Evolutionary conservation across 2,113 vertebrate species (phyloP).

Genomic region (Dicrurus megarhynchus): DNA sequence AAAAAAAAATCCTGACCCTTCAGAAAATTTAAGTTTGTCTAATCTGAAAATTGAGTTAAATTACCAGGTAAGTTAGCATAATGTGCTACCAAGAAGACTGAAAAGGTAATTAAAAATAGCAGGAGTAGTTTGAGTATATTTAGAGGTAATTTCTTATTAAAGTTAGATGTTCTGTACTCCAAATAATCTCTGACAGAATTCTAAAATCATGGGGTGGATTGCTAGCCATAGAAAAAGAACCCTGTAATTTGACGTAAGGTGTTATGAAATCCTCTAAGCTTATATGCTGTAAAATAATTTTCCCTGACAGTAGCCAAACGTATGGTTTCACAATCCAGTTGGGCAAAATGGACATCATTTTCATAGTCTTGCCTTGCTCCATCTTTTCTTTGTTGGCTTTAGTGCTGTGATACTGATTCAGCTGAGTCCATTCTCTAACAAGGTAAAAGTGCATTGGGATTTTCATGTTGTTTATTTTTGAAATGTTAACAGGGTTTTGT

Average conservation of each 20-base stretch:
- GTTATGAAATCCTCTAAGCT: background rate
- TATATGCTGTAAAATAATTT: background rate
- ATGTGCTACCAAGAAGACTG: background rate
- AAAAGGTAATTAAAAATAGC: background rate
- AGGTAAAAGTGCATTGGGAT: background rate
- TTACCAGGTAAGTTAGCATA: background rate
- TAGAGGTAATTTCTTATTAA: background rate
- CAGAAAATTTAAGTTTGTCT: background rate
- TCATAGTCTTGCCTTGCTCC: background rate
- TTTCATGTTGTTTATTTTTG: background rate
- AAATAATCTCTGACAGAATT: background rate
- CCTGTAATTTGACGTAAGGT: background rate
- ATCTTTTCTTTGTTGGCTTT: background rate
- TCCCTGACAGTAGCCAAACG: background rate
- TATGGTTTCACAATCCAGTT: background rate
- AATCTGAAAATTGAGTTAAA: background rate
- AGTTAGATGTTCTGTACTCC: background rate
- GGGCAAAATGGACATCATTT: background rate
- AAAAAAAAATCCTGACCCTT: background rate
- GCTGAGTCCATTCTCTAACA: background rate
- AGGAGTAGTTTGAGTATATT: background rate
- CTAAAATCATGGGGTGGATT: background rate
- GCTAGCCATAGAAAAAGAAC: background rate
- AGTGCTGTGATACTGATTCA: background rate
- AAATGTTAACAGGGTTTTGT: background rate